Conservation (phyloP, 2,888 invertebrate genomes). For the Pandemis cinnamomeana region DNA sequence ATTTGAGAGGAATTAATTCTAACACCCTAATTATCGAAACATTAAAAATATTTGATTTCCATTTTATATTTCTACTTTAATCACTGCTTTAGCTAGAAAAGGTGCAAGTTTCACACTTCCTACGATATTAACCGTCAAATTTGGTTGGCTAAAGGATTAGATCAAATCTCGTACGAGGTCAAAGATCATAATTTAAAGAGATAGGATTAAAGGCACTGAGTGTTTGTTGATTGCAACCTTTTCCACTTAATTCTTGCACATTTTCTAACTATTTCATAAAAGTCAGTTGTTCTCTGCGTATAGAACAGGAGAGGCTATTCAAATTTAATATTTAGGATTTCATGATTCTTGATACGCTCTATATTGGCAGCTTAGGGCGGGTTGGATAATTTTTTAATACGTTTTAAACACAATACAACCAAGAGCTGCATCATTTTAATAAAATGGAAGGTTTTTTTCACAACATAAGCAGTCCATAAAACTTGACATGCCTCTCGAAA, state of each 20-base stretch:
- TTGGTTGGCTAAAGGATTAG: not conserved
- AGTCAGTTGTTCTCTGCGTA: not conserved
- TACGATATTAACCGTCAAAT: not conserved
- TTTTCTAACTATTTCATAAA: constrained; percentile 9
- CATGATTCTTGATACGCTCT: not conserved
- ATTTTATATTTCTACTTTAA: not conserved
- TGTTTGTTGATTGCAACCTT: constrained; percentile 16
- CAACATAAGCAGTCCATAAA: not conserved
- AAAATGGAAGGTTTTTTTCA: not conserved
- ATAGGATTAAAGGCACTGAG: constrained; percentile 12
- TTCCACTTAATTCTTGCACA: constrained; percentile 8
- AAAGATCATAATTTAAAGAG: not conserved
- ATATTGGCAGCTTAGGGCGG: not conserved
- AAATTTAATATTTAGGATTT: not conserved
- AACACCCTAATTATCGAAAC: constrained; percentile 27
- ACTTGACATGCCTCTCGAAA: not conserved
- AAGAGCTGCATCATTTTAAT: not conserved
- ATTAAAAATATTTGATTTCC: not conserved
- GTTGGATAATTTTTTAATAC: not conserved
- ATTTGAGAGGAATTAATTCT: not conserved
- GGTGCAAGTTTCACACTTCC: constrained; percentile 1
- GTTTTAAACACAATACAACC: no score
- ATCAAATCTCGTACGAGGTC: not conserved
- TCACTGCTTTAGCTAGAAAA: not conserved
- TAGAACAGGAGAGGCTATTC: not conserved